phyloP scores from a whole-genome alignment of 2,113 vertebrate genomes.

The Eudyptes chrysolophus region DNA sequence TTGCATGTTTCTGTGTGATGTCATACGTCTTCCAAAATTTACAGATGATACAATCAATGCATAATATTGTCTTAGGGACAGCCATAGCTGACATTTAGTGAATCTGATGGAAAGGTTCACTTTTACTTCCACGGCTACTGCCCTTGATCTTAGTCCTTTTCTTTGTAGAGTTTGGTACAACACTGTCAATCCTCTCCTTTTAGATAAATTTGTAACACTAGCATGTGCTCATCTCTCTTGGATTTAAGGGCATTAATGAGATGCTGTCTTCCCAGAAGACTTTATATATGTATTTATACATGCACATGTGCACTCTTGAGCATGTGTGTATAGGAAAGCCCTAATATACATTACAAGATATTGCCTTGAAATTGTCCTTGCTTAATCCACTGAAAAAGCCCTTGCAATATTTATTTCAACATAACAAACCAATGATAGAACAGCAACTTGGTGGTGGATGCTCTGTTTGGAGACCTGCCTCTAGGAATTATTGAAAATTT shows the following conservation, averaged over 20 bases:
- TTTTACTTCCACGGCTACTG: neutral
- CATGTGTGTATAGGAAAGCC: neutral
- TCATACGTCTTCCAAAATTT: neutral
- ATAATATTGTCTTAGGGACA: neutral
- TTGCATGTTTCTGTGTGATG: neutral
- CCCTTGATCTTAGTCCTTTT: neutral
- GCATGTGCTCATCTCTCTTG: neutral
- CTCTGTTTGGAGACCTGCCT: neutral
- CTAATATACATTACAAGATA: neutral
- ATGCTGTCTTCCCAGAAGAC: neutral
- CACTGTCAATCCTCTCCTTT: neutral
- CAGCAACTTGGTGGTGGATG: neutral
- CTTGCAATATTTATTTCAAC: neutral
- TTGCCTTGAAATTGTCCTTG: neutral
- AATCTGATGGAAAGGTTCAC: neutral
- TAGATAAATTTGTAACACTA: neutral
- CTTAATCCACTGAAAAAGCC: neutral
- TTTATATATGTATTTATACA: neutral
- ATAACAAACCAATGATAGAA: neutral
- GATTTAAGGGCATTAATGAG: neutral
- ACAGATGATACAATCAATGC: neutral
- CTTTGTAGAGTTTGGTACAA: neutral
- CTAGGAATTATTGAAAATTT: neutral
- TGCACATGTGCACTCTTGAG: fast-evolving
- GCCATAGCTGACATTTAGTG: neutral